Base-by-base conservation (phyloP, 2,113 vertebrate genomes). In the Perognathus longimembris region DNA sequence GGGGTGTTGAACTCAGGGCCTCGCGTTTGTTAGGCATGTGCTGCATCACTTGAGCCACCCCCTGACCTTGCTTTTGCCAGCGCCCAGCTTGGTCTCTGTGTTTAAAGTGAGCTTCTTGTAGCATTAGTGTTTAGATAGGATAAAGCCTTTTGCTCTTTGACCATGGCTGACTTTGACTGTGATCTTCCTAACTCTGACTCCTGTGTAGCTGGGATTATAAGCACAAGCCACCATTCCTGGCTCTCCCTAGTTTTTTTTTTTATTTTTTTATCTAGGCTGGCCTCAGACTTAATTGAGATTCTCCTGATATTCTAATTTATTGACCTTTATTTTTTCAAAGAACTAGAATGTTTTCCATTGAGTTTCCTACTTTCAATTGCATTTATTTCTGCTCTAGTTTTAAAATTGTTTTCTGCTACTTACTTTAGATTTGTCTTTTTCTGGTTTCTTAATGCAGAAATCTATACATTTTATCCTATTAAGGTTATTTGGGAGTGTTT, bases 371-470 rank as follows among this genome's bases (percentile, higher is more conserved):
- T 64, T 91, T 59, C 40, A 81, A 59, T 36, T 71, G 70, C 64
- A 70, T 54, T 54, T 18, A 54, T 89, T 71, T 89, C 26, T 89
- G 42, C 21, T 61, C 38, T 71, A 67, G 57, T 57, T 78, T 57
- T 54, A 54, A 54, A 54, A 57, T 57, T 79, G 22, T 15, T 80
- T 61, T 28, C n/a, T 82, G 73, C 38, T 81, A 28, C 36, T 66
- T 64, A 69, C 17, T 85, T 85, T 85, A n/a, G 38, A 82, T n/a
- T 66, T 90, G 38, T n/a, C 61, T 83, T 79, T 42, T 36, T 67
- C 42, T 86, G n/a, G 74, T 81, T 93, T 80, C 64, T 54, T 91
- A 63, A 67, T 69, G 70, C 30, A 45, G n/a, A 79, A 79, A 28
- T 74, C 28, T 74, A 34, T 30, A 28, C 36, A 26, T 38, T 45